phyloP scores from a whole-genome alignment of 2,797 vertebrate genomes.

The Hoplostethus mediterraneus region DNA sequence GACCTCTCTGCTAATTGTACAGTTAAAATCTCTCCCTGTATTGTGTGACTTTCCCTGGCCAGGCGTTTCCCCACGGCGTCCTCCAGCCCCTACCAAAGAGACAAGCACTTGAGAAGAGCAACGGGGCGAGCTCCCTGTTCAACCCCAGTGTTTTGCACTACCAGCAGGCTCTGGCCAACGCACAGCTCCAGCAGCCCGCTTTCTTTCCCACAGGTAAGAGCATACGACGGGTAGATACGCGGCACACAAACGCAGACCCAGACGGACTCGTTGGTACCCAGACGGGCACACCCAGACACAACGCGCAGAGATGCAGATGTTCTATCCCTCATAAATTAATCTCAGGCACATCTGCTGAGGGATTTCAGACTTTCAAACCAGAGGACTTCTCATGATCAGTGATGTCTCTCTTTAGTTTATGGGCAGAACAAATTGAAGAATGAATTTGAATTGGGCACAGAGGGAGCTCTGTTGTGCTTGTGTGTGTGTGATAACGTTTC shows the following conservation, averaged over 20 bases:
- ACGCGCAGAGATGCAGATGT: too few relatives aligned
- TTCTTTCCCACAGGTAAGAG: constrained; percentile 93
- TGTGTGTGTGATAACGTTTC: constrained; percentile 12
- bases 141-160: constrained; percentile 98
- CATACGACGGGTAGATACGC: background rate
- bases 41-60: constrained; percentile 45
- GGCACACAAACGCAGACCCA: constrained; percentile 15
- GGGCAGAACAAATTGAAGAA: constrained; percentile 7
- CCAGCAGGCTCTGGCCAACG: constrained; percentile 96
- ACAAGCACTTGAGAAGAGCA: constrained; percentile 97
- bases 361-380: constrained; percentile 2
- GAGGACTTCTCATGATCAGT: constrained; percentile 3
- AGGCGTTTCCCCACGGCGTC: constrained; percentile 96
- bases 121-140: constrained; percentile 93
- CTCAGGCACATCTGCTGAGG: background rate
- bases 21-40: constrained; percentile 57
- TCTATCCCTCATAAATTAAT: background rate
- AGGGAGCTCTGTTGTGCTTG: background rate
- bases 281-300: background rate
- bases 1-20: constrained; percentile 8
- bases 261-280: background rate
- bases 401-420: background rate
- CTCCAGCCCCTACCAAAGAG: constrained; percentile 99
- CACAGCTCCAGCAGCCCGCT: constrained; percentile 94
- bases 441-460: background rate